Percentiles rank a stretch among this genome's conserved stretches.
These are phyloP conservation scores for Bos indicus DNA, from an alignment of 2,113 vertebrate genomes.

Conservation along the genomic window DNA sequence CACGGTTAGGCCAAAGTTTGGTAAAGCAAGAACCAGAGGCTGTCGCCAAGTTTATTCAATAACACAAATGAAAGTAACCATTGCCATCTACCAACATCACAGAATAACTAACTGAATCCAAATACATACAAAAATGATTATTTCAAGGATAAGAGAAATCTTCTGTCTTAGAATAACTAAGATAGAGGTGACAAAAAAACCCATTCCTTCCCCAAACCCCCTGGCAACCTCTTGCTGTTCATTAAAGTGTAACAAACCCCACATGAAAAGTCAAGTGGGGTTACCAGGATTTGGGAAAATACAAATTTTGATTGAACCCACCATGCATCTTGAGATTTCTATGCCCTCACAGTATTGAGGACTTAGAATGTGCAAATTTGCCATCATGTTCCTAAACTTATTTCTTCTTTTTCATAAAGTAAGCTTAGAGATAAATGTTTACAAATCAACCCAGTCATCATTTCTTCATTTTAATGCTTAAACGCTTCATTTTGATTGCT, in stretches of 20 bases:
- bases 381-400: slow-evolving; percentile 60
- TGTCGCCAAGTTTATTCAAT: neutral
- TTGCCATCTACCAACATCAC: neutral
- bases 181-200: neutral
- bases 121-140: neutral
- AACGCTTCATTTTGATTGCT: slow-evolving; percentile 82
- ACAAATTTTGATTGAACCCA: neutral
- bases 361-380: slow-evolving; percentile 50
- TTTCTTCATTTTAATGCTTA: slow-evolving; percentile 83
- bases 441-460: slow-evolving; percentile 81
- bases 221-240: neutral
- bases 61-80: neutral
- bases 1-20: neutral
- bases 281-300: slow-evolving; percentile 6
- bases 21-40: accelerated
- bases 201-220: neutral
- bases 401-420: slow-evolving; percentile 73
- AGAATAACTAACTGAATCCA: accelerated
- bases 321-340: neutral
- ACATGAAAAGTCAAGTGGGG: neutral
- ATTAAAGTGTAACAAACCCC: neutral
- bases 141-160: neutral
- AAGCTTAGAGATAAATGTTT: slow-evolving; percentile 82
- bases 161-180: neutral
- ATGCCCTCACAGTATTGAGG: neutral